Percentiles rank a stretch among this genome's conserved stretches.
Conservation (phyloP, 2,113 vertebrate species). For the Balaenoptera acutorostrata region DNA sequence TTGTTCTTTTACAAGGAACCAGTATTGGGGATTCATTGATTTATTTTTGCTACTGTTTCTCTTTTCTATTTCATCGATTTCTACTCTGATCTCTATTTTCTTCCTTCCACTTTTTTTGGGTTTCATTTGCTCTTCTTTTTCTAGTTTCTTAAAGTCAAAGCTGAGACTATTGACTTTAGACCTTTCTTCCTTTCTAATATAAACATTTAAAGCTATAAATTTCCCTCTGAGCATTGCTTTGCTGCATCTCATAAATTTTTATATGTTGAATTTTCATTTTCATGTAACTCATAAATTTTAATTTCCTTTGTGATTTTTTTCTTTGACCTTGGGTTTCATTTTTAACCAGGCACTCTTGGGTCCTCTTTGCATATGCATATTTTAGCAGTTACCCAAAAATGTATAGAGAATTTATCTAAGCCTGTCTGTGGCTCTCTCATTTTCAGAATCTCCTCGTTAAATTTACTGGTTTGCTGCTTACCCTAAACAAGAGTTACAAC, state of each 20-base stretch:
- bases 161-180: background rate
- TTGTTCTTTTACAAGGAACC: background rate
- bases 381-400: background rate
- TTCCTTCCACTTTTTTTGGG: background rate
- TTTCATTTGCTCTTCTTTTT: background rate
- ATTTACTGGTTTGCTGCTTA: background rate
- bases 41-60: background rate
- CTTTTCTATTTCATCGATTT: background rate
- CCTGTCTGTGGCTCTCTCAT: background rate
- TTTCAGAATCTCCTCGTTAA: background rate
- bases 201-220: background rate
- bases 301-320: slow-evolving; percentile 13
- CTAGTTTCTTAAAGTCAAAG: background rate
- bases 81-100: background rate
- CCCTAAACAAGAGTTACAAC: background rate
- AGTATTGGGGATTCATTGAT: background rate
- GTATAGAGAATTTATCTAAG: background rate
- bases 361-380: background rate
- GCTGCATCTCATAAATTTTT: background rate
- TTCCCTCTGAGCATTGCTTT: background rate
- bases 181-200: background rate
- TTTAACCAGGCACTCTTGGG: background rate
- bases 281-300: background rate
- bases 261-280: background rate
- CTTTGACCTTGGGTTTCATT: background rate